A percentile compares a stretch with the other conserved stretches of the same genome.
These are phyloP conservation scores for Agonopterix alstromeriana DNA, from an alignment of 2,888 invertebrate species.

Conservation along the genomic window DNA sequence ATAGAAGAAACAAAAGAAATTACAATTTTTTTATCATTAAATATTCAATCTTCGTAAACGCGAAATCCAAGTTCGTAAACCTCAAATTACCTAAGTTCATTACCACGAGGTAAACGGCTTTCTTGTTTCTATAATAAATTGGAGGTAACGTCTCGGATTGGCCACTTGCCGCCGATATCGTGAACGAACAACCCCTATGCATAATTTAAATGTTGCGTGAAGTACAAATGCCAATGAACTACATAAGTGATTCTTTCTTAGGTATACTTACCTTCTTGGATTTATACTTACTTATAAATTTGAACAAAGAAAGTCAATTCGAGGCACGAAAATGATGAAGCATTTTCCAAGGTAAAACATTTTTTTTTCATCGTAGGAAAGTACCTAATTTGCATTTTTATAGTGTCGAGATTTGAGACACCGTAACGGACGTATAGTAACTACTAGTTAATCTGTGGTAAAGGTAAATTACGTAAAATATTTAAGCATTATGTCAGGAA, in stretches of 20 bases:
- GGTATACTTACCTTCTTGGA: background rate
- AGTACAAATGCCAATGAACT: constrained; percentile 42
- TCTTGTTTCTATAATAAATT: constrained; percentile 8
- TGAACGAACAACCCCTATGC: constrained; percentile 18
- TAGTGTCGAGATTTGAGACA: too few species aligned
- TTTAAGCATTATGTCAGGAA: too few species aligned
- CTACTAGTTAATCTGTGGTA: too few species aligned
- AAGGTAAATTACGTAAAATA: too few species aligned
- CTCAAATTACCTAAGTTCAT: constrained; percentile 36
- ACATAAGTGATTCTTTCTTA: background rate
- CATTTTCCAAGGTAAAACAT: too few species aligned
- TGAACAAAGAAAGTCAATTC: background rate
- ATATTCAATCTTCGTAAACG: background rate
- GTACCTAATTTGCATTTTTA: too few species aligned
- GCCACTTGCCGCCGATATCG: constrained; percentile 19
- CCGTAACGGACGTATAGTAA: too few species aligned
- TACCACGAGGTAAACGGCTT: constrained; percentile 30
- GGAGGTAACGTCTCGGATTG: constrained; percentile 7
- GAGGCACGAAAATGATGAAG: too few species aligned
- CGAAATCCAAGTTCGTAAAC: constrained; percentile 18
- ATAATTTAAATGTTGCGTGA: constrained; percentile 40
- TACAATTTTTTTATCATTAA: too few species aligned
- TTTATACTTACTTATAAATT: background rate
- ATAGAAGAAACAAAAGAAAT: too few species aligned
- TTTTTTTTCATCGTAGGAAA: too few species aligned